These are phyloP conservation scores for Odontamblyopus rebecca DNA, from an alignment of 2,797 vertebrate genomes.

Conservation along the genomic window DNA sequence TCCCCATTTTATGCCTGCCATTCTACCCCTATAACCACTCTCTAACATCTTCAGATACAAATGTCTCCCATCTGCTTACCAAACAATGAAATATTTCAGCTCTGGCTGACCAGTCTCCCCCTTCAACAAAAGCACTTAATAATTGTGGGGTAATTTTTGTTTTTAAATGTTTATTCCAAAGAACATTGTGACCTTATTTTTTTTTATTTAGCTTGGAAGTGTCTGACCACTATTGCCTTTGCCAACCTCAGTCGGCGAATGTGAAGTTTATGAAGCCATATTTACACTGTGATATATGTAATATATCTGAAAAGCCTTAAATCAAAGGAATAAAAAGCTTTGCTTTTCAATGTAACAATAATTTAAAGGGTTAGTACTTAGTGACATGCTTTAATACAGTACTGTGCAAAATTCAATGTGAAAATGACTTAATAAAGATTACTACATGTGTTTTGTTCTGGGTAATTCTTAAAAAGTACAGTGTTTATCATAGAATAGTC, in stretches of 20 bases:
- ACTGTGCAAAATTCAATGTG: constrained; percentile 9
- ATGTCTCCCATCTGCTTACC: constrained; percentile 45
- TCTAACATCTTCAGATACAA: constrained; percentile 51
- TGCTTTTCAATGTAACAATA: constrained; percentile 47
- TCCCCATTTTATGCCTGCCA: constrained; percentile 80
- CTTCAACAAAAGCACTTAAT: constrained; percentile 72
- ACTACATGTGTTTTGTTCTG: neutral
- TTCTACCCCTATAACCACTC: constrained; percentile 64
- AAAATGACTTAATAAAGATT: constrained; percentile 1
- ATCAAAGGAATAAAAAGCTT: constrained; percentile 62
- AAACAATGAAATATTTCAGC: constrained; percentile 55
- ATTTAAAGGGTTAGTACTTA: constrained; percentile 70
- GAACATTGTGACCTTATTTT: constrained; percentile 56
- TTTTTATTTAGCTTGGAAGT: constrained; percentile 61
- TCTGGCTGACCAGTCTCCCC: constrained; percentile 50
- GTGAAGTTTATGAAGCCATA: constrained; percentile 81
- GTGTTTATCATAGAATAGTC: no score
- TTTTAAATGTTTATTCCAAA: constrained; percentile 65
- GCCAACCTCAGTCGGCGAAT: constrained; percentile 83
- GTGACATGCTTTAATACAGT: constrained; percentile 72
- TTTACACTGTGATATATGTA: constrained; percentile 82
- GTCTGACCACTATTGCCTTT: constrained; percentile 81
- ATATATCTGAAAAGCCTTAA: constrained; percentile 67
- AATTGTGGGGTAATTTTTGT: constrained; percentile 57
- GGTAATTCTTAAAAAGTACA: neutral